phyloP scores from a whole-genome alignment of 2,888 invertebrate genomes.

The Microctonus brassicae region DNA sequence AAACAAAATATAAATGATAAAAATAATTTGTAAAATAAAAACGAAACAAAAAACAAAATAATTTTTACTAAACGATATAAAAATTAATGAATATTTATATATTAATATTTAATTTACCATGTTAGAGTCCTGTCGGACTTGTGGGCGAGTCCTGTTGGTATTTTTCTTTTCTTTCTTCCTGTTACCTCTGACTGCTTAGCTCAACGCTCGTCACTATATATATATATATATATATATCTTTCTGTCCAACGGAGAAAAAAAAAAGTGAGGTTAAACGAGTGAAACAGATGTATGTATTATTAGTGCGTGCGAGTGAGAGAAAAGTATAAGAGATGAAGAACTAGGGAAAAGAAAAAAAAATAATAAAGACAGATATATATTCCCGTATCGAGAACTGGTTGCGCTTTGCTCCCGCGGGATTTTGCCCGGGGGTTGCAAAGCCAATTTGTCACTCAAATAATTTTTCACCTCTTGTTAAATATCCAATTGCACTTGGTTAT shows the following conservation, averaged over 20 bases:
- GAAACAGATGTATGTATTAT: too few species aligned
- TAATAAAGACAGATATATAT: background rate
- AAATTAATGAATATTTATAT: conserved; percentile 12
- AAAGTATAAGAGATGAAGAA: background rate
- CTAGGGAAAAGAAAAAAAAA: background rate
- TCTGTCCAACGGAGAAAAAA: too few species aligned
- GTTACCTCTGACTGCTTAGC: background rate
- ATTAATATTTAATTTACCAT: conserved; percentile 35
- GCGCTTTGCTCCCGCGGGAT: conserved; percentile 31
- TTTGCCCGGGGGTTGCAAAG: conserved; percentile 30
- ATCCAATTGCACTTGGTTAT: background rate
- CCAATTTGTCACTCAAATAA: conserved; percentile 1
- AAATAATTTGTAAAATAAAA: background rate
- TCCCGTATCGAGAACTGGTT: conserved; percentile 2
- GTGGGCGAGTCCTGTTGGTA: conserved; percentile 41
- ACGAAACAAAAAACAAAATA: conserved; percentile 59
- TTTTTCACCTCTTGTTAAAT: conserved; percentile 11
- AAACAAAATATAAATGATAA: background rate
- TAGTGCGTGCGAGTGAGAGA: background rate
- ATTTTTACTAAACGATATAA: background rate
- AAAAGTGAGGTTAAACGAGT: too few species aligned
- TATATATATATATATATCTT: too few species aligned
- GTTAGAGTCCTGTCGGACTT: conserved; percentile 39
- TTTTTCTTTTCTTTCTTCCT: conserved; percentile 30
- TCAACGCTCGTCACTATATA: background rate